Evolutionary conservation across 2,113 vertebrate genomes (phyloP).

Genomic region (Pundamilia nyererei): DNA sequence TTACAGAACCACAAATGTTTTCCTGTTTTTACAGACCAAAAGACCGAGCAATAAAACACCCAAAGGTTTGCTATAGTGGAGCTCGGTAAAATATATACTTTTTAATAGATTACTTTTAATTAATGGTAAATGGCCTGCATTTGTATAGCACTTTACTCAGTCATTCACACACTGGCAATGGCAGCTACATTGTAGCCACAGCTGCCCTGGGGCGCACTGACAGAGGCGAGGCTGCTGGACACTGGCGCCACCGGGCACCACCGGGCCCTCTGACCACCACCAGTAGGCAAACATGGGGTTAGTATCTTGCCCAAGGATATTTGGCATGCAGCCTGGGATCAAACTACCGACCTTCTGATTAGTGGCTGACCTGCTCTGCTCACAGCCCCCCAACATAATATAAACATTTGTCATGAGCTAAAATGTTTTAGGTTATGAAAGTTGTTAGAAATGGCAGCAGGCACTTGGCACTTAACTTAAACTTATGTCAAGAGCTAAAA

Average conservation of each 20-base stretch:
- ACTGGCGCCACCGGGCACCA: accelerated
- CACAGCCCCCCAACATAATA: not conserved
- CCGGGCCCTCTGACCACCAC: not conserved
- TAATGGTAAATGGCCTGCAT: not conserved
- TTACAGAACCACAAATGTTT: not conserved
- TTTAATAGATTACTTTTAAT: not conserved
- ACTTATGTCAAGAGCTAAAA: not conserved
- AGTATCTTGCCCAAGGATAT: not conserved
- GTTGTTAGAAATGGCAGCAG: not conserved
- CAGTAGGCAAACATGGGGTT: not conserved
- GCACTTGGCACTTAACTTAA: not conserved
- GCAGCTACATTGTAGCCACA: not conserved
- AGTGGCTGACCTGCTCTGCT: accelerated
- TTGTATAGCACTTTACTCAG: not conserved
- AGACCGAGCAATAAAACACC: not conserved
- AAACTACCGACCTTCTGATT: accelerated
- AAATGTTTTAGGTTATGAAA: not conserved
- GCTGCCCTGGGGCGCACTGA: accelerated
- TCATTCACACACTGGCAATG: accelerated
- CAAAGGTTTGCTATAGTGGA: not conserved
- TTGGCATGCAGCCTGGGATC: accelerated
- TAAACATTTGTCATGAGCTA: not conserved
- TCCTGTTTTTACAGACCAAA: not conserved
- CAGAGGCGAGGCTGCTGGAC: accelerated
- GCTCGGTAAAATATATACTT: not conserved